Base-by-base conservation (phyloP, 2,797 vertebrate species). In the Centropyge bicolor region DNA sequence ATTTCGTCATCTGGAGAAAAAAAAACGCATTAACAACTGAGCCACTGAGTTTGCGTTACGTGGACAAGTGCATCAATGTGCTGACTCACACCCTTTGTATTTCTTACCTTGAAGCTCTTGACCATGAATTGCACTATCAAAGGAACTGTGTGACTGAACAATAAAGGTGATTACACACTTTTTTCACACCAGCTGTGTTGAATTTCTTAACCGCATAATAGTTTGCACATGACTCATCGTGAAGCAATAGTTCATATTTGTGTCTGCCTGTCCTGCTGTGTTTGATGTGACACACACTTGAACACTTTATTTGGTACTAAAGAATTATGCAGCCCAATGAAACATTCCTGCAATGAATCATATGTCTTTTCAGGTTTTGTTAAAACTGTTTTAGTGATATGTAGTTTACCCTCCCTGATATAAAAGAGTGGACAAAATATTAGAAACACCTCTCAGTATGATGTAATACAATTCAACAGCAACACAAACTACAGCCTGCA, bases 61-160 rank as follows among this genome's bases (percentile, higher is more conserved):
- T 5, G 36, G n/a, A 31, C 19, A 19, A 36, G 38, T 38, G 17
- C 24, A 41, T 22, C 22, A 8, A 59, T 38, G 19, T 56, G 57
- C 14, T 74, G 57, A 74, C 13, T 60, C 20, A 71, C 16, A 22
- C 31, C 6, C 31, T 38, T 73, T 56, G 27, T 62, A 6, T 56
- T 51, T 70, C 36, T 49, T 56, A 65, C 54, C 22, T 49, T 76
- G 46, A 72, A 72, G 20, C 31, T 14, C 38, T 72, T 2, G 0
- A 7, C 22, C 2, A 48, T 63, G 40, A 45, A 57, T 46, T 22
- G 49, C 24, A 11, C 19, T 12, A 11, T 51, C 19, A 63, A 31
- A 70, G 35, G 14, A 46, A 59, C 64, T 57, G 12, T 12, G 45
- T 3, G 35, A 40, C 19, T 49, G 35, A 56, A 57, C 46, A 45